These are phyloP conservation scores for Pangasianodon gigas DNA, from an alignment of 2,113 vertebrate genomes.

Conservation along the genomic window DNA sequence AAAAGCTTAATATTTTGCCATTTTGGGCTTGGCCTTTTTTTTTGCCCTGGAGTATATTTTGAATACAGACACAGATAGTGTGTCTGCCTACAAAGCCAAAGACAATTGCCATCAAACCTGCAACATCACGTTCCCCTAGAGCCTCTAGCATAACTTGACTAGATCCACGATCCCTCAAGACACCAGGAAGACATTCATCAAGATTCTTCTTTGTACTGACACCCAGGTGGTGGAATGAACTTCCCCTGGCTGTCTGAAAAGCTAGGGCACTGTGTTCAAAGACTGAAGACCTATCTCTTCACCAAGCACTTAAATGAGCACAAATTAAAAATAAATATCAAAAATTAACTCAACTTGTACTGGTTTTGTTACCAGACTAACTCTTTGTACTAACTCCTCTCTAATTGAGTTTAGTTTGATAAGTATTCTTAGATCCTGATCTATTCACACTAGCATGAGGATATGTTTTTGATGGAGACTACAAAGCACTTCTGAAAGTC, in stretches of 20 bases:
- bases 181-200: background rate
- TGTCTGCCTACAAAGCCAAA: background rate
- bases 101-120: background rate
- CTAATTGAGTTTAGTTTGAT: background rate
- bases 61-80: background rate
- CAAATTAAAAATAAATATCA: background rate
- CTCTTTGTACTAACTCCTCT: background rate
- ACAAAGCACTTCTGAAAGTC: background rate
- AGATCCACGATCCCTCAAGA: background rate
- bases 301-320: background rate
- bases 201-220: background rate
- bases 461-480: constrained; percentile 10
- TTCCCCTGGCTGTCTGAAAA: background rate
- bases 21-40: no score
- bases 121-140: background rate
- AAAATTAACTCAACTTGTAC: background rate
- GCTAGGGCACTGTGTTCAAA: background rate
- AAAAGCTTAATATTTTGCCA: no score
- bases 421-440: background rate
- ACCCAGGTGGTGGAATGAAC: background rate
- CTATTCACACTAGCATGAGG: background rate
- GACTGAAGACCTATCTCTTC: background rate
- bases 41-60: background rate
- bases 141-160: background rate
- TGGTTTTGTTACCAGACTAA: background rate